Evolutionary conservation across 1,140 invertebrate species (phyloP), one percentile per base, ranked within the genome.

Genomic region (Lanistes nyassanus): DNA sequence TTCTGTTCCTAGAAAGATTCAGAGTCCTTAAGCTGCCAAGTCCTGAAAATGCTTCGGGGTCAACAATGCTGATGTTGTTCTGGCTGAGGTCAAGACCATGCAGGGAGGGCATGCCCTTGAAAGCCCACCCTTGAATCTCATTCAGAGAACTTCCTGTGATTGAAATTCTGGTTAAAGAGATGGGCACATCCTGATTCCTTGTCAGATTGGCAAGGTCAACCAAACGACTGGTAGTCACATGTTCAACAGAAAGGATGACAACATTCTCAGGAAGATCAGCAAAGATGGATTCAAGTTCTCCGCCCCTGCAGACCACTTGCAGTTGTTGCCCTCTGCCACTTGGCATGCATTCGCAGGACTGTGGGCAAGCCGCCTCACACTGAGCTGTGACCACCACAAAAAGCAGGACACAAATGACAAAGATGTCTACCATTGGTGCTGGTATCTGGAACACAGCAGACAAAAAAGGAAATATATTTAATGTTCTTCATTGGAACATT

Each of bases 1-100:
- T 71, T 3, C 60, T 70, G 47, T 85, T 85, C 55, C 79, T 34
- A 0, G 83, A 83, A 51, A 85, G 74, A 66, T 84, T 82, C 21
- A 85, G 70, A 2, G 26, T 67, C 67, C 34, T 51, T 16, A 85
- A 68, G 29, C 42, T 39, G 19, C 19, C 29, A 16, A 85, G 62
- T 34, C 81, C 80, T 16, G 34, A 31, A 51, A 85, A 82, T 1
- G 80, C 79, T 70, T 79, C 77, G 21, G 76, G 64, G 4, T 66
- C 60, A 16, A 85, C 74, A 6, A 29, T 69, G 4, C 68, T 62
- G n/a, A 85, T 73, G 36, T 76, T 74, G 69, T 85, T 84, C 21
- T 76, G 26, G 16, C 77, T 83, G n/a, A 85, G 71, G 65, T 82
- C 80, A 29, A 85, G 74, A 0, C 72, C 29, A 34, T 72, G 23